Base-by-base conservation (phyloP, 2,888 invertebrate species). In the Plagodis dolabraria region DNA sequence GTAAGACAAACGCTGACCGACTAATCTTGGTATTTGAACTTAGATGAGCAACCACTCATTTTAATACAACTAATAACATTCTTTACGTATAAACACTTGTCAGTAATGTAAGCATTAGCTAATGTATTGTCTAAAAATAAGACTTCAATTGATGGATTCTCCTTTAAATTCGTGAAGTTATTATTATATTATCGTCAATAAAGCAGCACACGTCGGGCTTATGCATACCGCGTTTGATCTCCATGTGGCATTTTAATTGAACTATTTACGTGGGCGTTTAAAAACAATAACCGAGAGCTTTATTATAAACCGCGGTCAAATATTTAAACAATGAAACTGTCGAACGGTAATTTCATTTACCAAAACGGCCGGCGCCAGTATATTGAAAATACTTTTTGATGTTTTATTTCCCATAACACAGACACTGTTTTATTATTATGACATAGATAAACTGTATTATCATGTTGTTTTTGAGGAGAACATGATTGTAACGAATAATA, bases 21-120 rank as follows among this genome's bases (percentile, higher is more conserved):
- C 52, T 59, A 34, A 57, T 78, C 72, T 87, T 87, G 86, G 77
- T 83, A 78, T 74, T 81, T 80, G 59, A 10, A 52, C 10, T 34
- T 11, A 11, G 11, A 0, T 7, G 11, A n/a, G 11, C 5, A 11
- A 11, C 6, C 7, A 43, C 44, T 2, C 7, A 5, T 40, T 11
- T 7, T 9, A 6, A n/a, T 34, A 10, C 10, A 22, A 22, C 22
- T 22, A 22, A 22, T 22, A 22, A 22, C 4, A 22, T 2, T 22
- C 22, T 22, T 22, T 22, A 22, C 4, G 22, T 22, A 22, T 22
- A 22, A 22, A 22, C 22, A 22, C 22, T 22, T 22, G 22, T 22
- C 22, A 22, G 22, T 4, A 22, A 22, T 22, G 22, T 22, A 22
- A 22, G 22, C 22, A 22, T 22, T 22, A 22, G 22, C 22, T 22